Evolutionary conservation across 2,888 invertebrate genomes (phyloP).

Genomic region (Phrixothrix hirtus): DNA sequence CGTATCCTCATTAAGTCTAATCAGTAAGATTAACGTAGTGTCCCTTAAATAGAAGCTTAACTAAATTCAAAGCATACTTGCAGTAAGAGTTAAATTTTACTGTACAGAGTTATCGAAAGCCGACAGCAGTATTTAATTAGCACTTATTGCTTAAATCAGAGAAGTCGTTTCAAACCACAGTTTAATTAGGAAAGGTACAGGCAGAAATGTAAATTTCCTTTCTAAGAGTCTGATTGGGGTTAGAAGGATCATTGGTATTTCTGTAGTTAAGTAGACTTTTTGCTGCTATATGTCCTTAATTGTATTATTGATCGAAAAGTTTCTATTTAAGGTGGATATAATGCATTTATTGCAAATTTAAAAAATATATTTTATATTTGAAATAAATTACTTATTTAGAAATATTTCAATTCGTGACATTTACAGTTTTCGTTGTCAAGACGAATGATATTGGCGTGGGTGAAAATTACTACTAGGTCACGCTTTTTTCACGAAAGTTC

Average conservation of each 20-base stretch:
- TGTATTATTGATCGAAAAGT: too few relatives aligned
- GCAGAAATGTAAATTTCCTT: slow-evolving; percentile 17
- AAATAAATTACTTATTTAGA: too few relatives aligned
- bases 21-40: slow-evolving; percentile 27
- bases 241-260: too few relatives aligned
- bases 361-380: too few relatives aligned
- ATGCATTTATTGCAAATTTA: neutral
- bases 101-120: slow-evolving; percentile 21
- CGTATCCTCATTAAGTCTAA: slow-evolving; percentile 26
- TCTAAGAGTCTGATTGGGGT: too few relatives aligned
- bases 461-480: neutral
- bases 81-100: slow-evolving; percentile 20
- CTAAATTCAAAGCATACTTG: slow-evolving; percentile 22
- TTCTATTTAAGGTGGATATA: too few relatives aligned
- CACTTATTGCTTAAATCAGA: slow-evolving; percentile 25
- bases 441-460: neutral
- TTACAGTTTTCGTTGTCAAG: neutral
- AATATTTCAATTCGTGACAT: too few relatives aligned
- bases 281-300: too few relatives aligned
- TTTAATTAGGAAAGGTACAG: slow-evolving; percentile 23
- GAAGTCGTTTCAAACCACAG: slow-evolving; percentile 26
- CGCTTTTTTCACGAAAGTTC: neutral
- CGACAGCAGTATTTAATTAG: slow-evolving; percentile 25
- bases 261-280: too few relatives aligned
- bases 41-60: slow-evolving; percentile 24